Percentiles rank a stretch among this genome's conserved stretches.
These are phyloP conservation scores for Mesoclemmys tuberculata DNA, from an alignment of 2,113 vertebrate species.

Conservation along the genomic window DNA sequence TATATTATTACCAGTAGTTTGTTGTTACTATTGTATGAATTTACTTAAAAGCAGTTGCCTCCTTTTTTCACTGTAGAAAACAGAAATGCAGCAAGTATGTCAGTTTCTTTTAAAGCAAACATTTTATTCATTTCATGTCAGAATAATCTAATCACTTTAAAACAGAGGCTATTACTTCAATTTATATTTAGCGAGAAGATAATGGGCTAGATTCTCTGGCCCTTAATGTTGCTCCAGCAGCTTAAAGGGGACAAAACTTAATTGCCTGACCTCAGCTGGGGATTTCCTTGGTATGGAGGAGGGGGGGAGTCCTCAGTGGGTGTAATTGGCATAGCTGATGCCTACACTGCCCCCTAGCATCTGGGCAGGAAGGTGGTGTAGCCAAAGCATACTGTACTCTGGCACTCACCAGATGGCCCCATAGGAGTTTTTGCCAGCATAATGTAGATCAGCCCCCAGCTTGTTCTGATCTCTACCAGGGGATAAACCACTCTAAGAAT, in stretches of 20 bases:
- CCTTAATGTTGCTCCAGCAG: not conserved
- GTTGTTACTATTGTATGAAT: not conserved
- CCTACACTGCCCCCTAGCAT: not conserved
- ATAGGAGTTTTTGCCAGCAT: not conserved
- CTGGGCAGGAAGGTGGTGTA: not conserved
- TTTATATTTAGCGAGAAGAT: not conserved
- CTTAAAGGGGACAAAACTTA: not conserved
- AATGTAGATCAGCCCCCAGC: not conserved
- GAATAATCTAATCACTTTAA: not conserved
- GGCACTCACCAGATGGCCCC: not conserved
- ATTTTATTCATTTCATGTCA: slow-evolving; percentile 1
- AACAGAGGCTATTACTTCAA: not conserved
- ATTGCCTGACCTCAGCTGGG: not conserved
- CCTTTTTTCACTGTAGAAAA: not conserved
- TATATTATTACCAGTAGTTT: not conserved
- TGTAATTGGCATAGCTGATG: not conserved
- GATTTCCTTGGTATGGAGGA: not conserved
- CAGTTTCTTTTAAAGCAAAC: not conserved
- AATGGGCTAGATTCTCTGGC: not conserved
- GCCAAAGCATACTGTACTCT: not conserved
- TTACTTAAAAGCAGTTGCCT: not conserved
- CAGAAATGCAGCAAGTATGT: not conserved
- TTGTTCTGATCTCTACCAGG: not conserved
- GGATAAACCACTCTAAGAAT: not conserved
- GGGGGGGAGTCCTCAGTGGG: not conserved